Base-by-base conservation (phyloP, 2,888 invertebrate species). In the Drosophila villosipedis region DNA sequence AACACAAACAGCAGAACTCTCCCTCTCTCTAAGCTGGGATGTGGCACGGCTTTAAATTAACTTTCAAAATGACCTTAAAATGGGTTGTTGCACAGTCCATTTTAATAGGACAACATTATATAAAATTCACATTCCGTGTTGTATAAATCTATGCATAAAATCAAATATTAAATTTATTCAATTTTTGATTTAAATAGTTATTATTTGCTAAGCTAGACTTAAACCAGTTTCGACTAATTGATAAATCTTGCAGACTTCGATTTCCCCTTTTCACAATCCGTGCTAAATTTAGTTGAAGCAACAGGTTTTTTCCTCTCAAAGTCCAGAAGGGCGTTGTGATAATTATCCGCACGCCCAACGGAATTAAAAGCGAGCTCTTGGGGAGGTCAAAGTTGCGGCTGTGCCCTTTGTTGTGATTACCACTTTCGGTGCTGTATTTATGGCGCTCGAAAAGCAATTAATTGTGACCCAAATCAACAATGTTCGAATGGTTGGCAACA, bases 391-490 rank as follows among this genome's bases (percentile, higher is more conserved):
- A 62, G 35, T 22, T 55, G 68, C 77, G 81, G 81, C 73, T 61
- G 73, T 47, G 63, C 74, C 72, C 90, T 84, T 89, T 89, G 82
- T 90, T 91, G 83, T 91, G 90, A 90, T 91, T 86, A 88, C 79
- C 78, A 76, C 73, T 82, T 82, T 86, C 74, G 66, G 74, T 78
- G 69, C 59, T 60, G 82, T 89, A 92, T 92, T 92, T 92, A 92
- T 92, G 85, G 80, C 77, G 74, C 82, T 85, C 80, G 65, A 76
- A 84, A 85, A 85, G 83, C 91, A 92, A 92, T 92, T 92, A 92
- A 92, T 92, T 91, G 82, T 84, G 85, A 83, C 84, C 84, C 81
- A 87, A 90, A 92, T 90, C 89, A 83, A 87, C 63, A 78, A 60
- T 80, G 72, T 85, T 74, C 76, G 76, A 84, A 76, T 83, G 80